Conservation (phyloP, 1,140 invertebrate species). For the Pseudomyrmex gracilis region DNA sequence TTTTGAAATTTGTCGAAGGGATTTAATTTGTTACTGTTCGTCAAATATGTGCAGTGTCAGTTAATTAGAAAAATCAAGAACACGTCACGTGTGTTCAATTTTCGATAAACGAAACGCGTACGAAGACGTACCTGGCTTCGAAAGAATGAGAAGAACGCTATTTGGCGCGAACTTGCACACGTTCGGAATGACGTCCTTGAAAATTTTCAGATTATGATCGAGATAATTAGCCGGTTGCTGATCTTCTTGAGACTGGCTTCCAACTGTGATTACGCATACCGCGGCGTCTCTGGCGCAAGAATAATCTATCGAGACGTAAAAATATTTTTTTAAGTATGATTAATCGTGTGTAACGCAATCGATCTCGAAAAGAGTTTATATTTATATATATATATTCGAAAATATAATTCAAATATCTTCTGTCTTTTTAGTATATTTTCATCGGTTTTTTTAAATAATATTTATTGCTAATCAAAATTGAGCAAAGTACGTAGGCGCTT, state of each 20-base stretch:
- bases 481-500: background rate
- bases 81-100: background rate
- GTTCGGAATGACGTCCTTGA: constrained; percentile 86
- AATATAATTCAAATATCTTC: too few species aligned
- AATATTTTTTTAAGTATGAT: constrained; percentile 24
- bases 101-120: background rate
- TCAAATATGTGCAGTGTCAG: background rate
- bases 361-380: background rate
- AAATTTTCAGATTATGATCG: constrained; percentile 86
- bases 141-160: constrained; percentile 87
- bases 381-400: too few species aligned
- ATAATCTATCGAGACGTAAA: constrained; percentile 85
- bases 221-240: constrained; percentile 85
- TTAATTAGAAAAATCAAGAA: background rate
- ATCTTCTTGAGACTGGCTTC: constrained; percentile 85
- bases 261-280: constrained; percentile 88
- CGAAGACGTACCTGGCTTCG: constrained; percentile 85
- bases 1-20: too few species aligned
- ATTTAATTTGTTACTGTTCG: background rate
- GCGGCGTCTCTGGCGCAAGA: constrained; percentile 85
- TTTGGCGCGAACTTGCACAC: constrained; percentile 87
- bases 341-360: constrained; percentile 10
- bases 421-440: background rate
- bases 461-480: constrained; percentile 1
- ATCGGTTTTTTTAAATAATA: background rate